Conservation (phyloP, 2,113 vertebrate species). For the Probosciger aterrimus region DNA sequence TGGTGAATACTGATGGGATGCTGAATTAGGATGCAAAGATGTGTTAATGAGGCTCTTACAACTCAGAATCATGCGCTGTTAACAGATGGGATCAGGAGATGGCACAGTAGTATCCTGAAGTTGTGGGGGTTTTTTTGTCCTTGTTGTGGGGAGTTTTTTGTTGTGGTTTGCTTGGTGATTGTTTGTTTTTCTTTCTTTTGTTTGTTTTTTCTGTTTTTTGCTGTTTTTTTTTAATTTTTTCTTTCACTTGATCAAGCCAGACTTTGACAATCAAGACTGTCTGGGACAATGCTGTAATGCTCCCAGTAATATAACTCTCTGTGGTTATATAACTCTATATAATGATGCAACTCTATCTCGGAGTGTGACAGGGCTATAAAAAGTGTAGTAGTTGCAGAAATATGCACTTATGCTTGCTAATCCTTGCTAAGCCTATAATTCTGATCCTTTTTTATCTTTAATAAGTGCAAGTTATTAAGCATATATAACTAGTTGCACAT, state of each 20-base stretch:
- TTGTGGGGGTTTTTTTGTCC: background rate
- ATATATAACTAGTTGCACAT: constrained; percentile 53
- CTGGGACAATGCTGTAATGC: constrained; percentile 48
- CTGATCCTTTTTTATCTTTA: constrained; percentile 63
- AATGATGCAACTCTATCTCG: constrained; percentile 48
- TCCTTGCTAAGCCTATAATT: constrained; percentile 61
- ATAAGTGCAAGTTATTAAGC: constrained; percentile 53
- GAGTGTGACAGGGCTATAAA: constrained; percentile 62
- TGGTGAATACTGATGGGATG: background rate
- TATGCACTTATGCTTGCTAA: constrained; percentile 23
- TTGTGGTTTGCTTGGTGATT: background rate
- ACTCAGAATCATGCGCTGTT: background rate
- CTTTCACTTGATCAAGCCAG: background rate
- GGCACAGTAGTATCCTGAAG: background rate
- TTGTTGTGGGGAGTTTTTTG: too few relatives aligned
- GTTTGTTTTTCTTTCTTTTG: background rate
- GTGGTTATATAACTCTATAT: constrained; percentile 47
- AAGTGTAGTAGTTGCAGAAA: constrained; percentile 64
- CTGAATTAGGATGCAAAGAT: background rate
- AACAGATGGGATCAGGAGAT: background rate
- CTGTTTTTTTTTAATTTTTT: background rate
- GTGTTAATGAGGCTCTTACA: background rate
- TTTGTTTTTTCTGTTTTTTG: background rate
- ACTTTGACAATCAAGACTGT: constrained; percentile 59
- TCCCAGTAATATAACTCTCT: constrained; percentile 49